phyloP scores from a whole-genome alignment of 1,140 invertebrate genomes.

The Nautilus pompilius region DNA sequence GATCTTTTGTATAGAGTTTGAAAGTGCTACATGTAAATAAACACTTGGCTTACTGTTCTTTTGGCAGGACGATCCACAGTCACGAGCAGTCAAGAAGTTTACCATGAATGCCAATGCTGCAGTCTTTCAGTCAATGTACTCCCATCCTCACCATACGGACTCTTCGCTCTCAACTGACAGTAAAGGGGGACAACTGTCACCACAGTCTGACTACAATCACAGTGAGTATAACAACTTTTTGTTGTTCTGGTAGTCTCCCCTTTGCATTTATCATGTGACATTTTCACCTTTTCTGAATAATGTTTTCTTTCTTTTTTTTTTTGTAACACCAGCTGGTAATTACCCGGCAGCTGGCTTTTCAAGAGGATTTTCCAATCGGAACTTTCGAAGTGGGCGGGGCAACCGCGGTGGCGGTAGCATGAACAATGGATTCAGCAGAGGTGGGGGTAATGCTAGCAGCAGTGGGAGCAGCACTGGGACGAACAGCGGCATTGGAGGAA shows the following conservation, averaged over 20 bases:
- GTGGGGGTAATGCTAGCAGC: slow-evolving; percentile 19
- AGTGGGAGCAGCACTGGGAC: slow-evolving; percentile 17
- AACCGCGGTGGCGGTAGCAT: slow-evolving; percentile 20
- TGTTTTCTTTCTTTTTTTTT: not conserved
- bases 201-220: slow-evolving; percentile 10
- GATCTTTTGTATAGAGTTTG: no score
- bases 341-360: not conserved
- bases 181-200: slow-evolving; percentile 11
- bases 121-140: slow-evolving; percentile 46
- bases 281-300: not conserved
- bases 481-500: slow-evolving; percentile 4
- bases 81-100: slow-evolving; percentile 40
- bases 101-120: slow-evolving; percentile 51
- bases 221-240: slow-evolving; percentile 13
- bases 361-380: slow-evolving; percentile 7
- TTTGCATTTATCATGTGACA: not conserved
- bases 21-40: no score
- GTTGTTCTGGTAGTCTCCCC: no score
- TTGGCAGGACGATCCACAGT: slow-evolving; percentile 15
- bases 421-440: slow-evolving; percentile 8
- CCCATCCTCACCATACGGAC: slow-evolving; percentile 6
- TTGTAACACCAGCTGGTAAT: slow-evolving; percentile 18
- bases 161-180: not conserved
- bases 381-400: slow-evolving; percentile 11
- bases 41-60: not conserved